Conservation (phyloP, 2,888 invertebrate genomes). For the Pollenia labialis region DNA sequence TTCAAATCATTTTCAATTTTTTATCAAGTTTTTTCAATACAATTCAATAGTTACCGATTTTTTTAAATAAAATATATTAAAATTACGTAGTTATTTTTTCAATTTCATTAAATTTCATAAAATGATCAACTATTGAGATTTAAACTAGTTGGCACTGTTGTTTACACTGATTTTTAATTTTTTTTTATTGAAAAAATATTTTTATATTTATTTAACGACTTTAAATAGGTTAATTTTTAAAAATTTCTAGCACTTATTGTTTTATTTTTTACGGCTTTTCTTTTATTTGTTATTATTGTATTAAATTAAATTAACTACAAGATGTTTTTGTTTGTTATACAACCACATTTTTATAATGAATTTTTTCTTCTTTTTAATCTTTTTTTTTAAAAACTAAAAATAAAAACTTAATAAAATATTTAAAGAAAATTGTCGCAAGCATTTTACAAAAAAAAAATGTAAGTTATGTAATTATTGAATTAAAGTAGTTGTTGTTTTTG, state of each 20-base stretch:
- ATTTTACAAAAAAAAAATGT: conserved; percentile 8
- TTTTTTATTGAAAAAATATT: conserved; percentile 1
- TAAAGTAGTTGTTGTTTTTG: not conserved
- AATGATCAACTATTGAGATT: too few relatives aligned
- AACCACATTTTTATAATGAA: conserved; percentile 24
- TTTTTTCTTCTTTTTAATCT: conserved; percentile 9
- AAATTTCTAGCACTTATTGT: conserved; percentile 5
- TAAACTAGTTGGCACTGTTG: not conserved
- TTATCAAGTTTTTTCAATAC: too few relatives aligned
- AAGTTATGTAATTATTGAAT: conserved; percentile 57
- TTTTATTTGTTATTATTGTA: conserved; percentile 3
- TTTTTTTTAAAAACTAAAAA: conserved; percentile 6
- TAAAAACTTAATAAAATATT: conserved; percentile 21
- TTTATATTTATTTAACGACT: not conserved
- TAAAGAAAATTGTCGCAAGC: conserved; percentile 35
- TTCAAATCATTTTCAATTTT: too few relatives aligned
- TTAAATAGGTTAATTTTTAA: conserved; percentile 18
- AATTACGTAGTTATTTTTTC: too few relatives aligned
- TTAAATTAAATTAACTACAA: conserved; percentile 41
- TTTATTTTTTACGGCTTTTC: conserved; percentile 22
- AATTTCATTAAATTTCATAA: too few relatives aligned
- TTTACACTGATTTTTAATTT: not conserved
- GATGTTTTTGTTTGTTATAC: conserved; percentile 38
- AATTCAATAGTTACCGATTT: too few relatives aligned
- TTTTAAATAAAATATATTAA: too few relatives aligned